These are phyloP conservation scores for Parauchenoglanis ngamensis DNA, from an alignment of 2,797 vertebrate genomes.

Conservation along the genomic window DNA sequence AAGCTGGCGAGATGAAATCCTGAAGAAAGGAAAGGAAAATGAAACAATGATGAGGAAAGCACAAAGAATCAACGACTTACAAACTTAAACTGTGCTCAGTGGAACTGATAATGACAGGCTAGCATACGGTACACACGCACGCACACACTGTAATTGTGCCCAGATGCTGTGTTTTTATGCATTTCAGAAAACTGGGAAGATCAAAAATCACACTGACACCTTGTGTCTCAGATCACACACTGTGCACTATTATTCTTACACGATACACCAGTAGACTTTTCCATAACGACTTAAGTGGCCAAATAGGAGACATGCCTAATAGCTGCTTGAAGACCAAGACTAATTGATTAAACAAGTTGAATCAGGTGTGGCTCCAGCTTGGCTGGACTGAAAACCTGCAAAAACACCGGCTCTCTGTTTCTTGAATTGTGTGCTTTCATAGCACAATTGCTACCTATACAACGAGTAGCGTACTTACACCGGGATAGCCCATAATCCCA, in stretches of 20 bases:
- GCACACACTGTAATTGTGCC: conserved; percentile 22
- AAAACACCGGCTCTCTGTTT: not conserved
- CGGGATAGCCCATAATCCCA: not conserved
- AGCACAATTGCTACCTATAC: not conserved
- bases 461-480: not conserved
- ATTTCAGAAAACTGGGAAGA: not conserved
- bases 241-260: not conserved
- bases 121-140: not conserved
- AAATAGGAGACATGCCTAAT: not conserved
- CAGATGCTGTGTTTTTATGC: conserved; percentile 16
- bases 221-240: not conserved
- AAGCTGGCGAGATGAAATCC: not conserved
- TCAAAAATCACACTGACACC: not conserved
- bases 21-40: not conserved
- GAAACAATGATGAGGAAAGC: not conserved
- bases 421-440: not conserved
- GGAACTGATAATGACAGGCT: conserved; percentile 15
- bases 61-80: conserved; percentile 3
- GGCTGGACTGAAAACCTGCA: not conserved
- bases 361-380: conserved; percentile 16
- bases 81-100: not conserved
- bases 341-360: conserved; percentile 2
- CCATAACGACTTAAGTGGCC: not conserved
- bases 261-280: too few relatives aligned
- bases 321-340: conserved; percentile 13